Percentiles rank a stretch among this genome's conserved stretches.
Evolutionary conservation across 2,113 vertebrate genomes (phyloP).

Genomic region (Glareola pratincola): DNA sequence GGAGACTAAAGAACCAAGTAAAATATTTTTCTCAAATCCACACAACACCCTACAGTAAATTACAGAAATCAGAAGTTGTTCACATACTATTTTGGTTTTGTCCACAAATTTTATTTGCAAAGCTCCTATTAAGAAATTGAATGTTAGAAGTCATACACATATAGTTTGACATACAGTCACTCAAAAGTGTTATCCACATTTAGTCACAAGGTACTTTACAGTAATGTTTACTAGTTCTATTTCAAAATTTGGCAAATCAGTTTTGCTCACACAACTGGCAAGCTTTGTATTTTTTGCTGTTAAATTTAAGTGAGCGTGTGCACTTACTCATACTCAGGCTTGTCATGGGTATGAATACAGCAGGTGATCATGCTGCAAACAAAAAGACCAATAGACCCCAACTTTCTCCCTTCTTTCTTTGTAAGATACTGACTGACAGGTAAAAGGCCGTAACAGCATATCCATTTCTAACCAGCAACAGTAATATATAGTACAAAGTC

Average conservation of each 20-base stretch:
- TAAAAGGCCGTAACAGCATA: not conserved
- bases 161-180: rapidly evolving
- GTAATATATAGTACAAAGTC: not conserved
- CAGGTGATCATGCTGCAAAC: rapidly evolving
- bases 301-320: not conserved
- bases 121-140: not conserved
- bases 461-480: not conserved
- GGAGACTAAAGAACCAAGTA: not conserved
- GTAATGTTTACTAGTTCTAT: not conserved
- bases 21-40: not conserved
- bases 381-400: not conserved
- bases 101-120: not conserved
- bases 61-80: not conserved
- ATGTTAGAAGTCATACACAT: rapidly evolving
- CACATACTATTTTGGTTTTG: not conserved
- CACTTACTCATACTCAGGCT: not conserved
- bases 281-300: not conserved
- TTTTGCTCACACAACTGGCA: not conserved
- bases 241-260: not conserved
- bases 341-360: not conserved
- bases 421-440: not conserved
- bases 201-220: not conserved
- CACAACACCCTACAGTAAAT: not conserved
- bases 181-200: not conserved
- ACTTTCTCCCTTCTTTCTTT: not conserved